Evolutionary conservation across 92 coral and sea anemone species (phyloP).

Genomic region (Phymanthus crucifer): DNA sequence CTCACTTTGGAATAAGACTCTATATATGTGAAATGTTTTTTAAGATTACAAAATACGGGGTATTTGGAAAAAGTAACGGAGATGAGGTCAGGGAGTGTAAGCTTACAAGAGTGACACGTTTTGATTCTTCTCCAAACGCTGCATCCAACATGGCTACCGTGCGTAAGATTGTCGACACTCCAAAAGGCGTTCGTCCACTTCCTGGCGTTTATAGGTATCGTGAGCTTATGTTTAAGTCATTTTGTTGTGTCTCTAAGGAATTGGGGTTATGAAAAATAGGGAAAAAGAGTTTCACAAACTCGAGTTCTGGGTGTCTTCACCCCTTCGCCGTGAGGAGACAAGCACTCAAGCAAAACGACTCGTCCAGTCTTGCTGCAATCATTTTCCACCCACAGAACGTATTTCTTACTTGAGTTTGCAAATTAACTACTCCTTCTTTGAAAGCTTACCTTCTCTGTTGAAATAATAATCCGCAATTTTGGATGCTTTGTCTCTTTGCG

Average conservation of each 20-base stretch:
- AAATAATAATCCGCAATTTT: too few relatives aligned
- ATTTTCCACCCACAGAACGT: too few relatives aligned
- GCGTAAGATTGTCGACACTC: slow-evolving; percentile 42
- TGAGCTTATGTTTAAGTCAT: background rate
- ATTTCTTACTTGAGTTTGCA: too few relatives aligned
- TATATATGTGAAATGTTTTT: background rate
- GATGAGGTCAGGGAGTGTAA: background rate
- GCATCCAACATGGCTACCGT: slow-evolving; percentile 42
- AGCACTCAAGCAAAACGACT: too few relatives aligned
- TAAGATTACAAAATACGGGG: background rate
- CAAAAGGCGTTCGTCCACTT: slow-evolving; percentile 40
- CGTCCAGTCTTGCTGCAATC: too few relatives aligned
- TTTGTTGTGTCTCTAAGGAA: background rate
- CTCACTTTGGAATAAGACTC: background rate
- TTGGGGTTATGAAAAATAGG: background rate
- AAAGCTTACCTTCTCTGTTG: too few relatives aligned
- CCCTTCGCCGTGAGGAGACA: too few relatives aligned
- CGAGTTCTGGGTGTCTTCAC: background rate
- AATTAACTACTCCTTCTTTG: too few relatives aligned
- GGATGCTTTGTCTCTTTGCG: too few relatives aligned
- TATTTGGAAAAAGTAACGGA: background rate
- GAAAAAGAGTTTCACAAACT: background rate
- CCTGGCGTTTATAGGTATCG: slow-evolving; percentile 47
- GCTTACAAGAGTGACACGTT: slow-evolving; percentile 6
- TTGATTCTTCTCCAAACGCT: background rate